A percentile compares a stretch with the other conserved stretches of the same genome.
Conservation (phyloP, 2,888 invertebrate genomes). For the Cephonodes hylas region DNA sequence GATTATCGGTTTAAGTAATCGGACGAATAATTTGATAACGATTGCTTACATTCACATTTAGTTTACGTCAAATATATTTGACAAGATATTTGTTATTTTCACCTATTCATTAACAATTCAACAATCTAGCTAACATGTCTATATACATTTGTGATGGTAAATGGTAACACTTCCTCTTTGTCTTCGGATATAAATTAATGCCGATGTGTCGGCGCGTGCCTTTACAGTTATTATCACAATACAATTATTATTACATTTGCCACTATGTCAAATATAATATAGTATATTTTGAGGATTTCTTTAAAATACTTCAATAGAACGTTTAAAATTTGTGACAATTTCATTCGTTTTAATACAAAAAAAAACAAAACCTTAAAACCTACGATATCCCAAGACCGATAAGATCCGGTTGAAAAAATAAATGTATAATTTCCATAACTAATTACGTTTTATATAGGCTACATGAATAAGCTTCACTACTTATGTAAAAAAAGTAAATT, state of each 20-base stretch:
- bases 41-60: background rate
- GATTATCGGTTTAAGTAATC: background rate
- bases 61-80: constrained; percentile 8
- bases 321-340: constrained; percentile 17
- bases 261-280: constrained; percentile 13
- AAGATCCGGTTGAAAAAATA: constrained; percentile 1
- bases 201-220: constrained; percentile 12
- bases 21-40: constrained; percentile 4
- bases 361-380: constrained; percentile 15
- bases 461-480: constrained; percentile 50
- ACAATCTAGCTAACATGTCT: constrained; percentile 60
- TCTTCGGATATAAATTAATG: constrained; percentile 23
- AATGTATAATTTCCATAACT: constrained; percentile 29
- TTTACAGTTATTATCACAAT: constrained; percentile 25
- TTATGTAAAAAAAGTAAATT: constrained; percentile 49
- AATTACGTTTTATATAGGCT: constrained; percentile 38
- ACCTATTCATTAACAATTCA: constrained; percentile 49
- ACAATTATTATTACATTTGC: constrained; percentile 15
- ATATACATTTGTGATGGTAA: constrained; percentile 66
- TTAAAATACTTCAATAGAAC: constrained; percentile 13
- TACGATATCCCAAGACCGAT: constrained; percentile 15
- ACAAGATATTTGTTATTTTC: constrained; percentile 24
- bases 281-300: constrained; percentile 17
- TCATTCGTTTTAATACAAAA: constrained; percentile 15
- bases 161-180: constrained; percentile 66